Evolutionary conservation across 2,888 invertebrate species (phyloP).

Genomic region (Ochropleura leucogaster): DNA sequence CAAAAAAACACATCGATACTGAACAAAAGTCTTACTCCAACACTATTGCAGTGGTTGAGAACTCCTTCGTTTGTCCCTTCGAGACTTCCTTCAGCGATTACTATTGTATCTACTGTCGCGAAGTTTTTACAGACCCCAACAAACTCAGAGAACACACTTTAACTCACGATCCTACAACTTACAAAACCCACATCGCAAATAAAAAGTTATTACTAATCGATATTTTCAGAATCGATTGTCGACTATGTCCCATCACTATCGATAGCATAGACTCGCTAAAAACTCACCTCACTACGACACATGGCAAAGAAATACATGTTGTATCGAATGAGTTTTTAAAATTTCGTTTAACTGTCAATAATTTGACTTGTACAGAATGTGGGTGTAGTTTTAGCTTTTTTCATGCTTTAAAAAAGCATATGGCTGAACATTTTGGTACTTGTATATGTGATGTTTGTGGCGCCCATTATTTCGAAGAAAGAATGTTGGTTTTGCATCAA

Average conservation of each 20-base stretch:
- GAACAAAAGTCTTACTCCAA: slow-evolving; percentile 76
- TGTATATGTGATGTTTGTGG: slow-evolving; percentile 85
- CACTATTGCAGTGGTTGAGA: slow-evolving; percentile 77
- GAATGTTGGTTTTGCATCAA: slow-evolving; percentile 84
- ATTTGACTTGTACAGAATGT: slow-evolving; percentile 79
- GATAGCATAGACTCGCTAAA: slow-evolving; percentile 76
- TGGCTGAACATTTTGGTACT: slow-evolving; percentile 85
- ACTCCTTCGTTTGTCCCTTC: slow-evolving; percentile 83
- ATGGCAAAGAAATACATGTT: slow-evolving; percentile 73
- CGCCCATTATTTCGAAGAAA: slow-evolving; percentile 86
- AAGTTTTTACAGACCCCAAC: slow-evolving; percentile 80
- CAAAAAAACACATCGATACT: slow-evolving; percentile 70
- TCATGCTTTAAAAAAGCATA: slow-evolving; percentile 83
- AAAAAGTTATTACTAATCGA: slow-evolving; percentile 80
- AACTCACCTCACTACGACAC: slow-evolving; percentile 73
- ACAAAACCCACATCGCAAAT: slow-evolving; percentile 73
- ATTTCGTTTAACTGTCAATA: slow-evolving; percentile 76
- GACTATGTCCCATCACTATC: slow-evolving; percentile 77
- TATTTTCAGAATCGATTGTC: slow-evolving; percentile 79
- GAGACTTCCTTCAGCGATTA: slow-evolving; percentile 82
- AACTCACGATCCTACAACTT: slow-evolving; percentile 77
- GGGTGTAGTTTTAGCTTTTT: slow-evolving; percentile 76
- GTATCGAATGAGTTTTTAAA: slow-evolving; percentile 79
- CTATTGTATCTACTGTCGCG: slow-evolving; percentile 80
- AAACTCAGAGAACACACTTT: slow-evolving; percentile 79